Base-by-base conservation (phyloP, 2,797 vertebrate genomes). In the Capromys pilorides region DNA sequence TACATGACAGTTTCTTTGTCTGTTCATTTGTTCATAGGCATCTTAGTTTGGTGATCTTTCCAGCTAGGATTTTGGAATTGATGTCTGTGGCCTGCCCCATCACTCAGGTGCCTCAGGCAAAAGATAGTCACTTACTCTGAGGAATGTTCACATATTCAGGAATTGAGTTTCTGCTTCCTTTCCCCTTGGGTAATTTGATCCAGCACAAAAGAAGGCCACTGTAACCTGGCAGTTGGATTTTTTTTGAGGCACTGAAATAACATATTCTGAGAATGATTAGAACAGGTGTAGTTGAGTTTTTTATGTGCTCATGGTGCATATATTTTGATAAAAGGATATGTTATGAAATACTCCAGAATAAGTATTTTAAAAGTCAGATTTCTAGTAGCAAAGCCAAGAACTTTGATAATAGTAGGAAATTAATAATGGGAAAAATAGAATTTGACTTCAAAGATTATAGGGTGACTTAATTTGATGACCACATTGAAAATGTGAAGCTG, bases 201-300 rank as follows among this genome's bases (percentile, higher is more conserved):
- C 80, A 69, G 49, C 36, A 45, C 80, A 78, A 94, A 69, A 93
- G 59, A 92, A 89, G 71, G 57, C 88, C 54, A 84, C 4, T 64
- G 59, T 26, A 87, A 67, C 49, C 85, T 95, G 71, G 49, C n/a
- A 41, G 5, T 79, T 91, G 77, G 57, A 39, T 11, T 86, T 94
- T 86, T 87, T 92, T 61, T 64, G n/a, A 94, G 81, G 33, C 67
- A 54, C 28, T 57, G 78, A 88, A 84, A 45, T 91, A 94, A 88
- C 64, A 54, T 94, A 49, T 80, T 95, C 81, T 95, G 78, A 96
- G 91, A 97, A 96, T 66, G 66, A 69, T 80, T 36, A 85, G 71
- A 96, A 91, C 31, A 96, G 96, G 95, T 97, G 16, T 69, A 93
- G 39, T 80, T 97, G 93, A 67, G 41, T 88, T 90, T 94, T 88